Evolutionary conservation across 2,888 invertebrate species (phyloP), one percentile per base, ranked within the genome.

Genomic region (Eupsilia transversa): DNA sequence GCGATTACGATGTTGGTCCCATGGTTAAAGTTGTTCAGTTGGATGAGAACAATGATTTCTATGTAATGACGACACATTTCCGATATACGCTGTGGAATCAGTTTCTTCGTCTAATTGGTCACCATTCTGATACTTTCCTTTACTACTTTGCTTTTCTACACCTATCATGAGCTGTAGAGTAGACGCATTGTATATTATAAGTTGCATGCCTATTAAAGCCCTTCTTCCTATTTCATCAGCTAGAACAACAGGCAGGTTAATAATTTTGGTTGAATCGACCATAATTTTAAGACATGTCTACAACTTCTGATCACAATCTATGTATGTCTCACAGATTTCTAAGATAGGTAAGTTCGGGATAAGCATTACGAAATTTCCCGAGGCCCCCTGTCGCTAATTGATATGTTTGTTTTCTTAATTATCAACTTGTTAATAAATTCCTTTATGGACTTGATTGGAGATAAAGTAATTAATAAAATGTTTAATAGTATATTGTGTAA

Each of bases 331-430:
- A 56, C 23, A 56, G 46, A 72, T 82, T 63, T 71, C 52, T 59
- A 67, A 59, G 54, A 71, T 82, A 66, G 14, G 46, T 41, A 27
- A 33, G 66, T 68, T 60, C 10, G 30, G 38, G n/a, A 65, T 46
- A 27, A 46, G 10, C 20, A 60, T 72, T 69, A 54, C 46, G 68
- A 61, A 72, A 66, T 57, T 46, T 2, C 30, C 41, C 10, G 27
- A 63, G 69, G 27, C 79, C 79, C 64, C 73, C 57, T 60, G 69
- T 73, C 27, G 80, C 38, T 83, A 63, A 83, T 69, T 66, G 38
- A 54, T 38, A 52, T 65, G 65, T 80, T 65, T 38, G n/a, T 38
- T 66, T 61, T 72, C 38, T 57, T 79, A 79, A 72, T 80, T 57
- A 23, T 5, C 43, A 43, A 61, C 49, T 54, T 41, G 14, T 41